These are phyloP conservation scores for Musca domestica DNA, from an alignment of 1,140 invertebrate species.

Conservation along the genomic window DNA sequence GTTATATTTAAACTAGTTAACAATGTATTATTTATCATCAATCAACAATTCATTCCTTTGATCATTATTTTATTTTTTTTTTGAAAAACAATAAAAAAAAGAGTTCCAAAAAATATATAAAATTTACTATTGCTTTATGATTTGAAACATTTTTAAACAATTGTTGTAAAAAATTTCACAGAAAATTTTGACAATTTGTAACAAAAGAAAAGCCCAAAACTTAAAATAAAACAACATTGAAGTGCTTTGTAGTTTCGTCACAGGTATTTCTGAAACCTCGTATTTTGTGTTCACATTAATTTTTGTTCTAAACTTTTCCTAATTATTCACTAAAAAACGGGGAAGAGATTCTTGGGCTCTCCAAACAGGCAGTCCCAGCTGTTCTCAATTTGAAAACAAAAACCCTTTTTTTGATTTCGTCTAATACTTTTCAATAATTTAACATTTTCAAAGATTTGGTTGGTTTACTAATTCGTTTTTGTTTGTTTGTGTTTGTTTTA, in stretches of 20 bases:
- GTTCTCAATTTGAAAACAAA: background rate
- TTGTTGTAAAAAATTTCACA: background rate
- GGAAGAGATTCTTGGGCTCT: too few species aligned
- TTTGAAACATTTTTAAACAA: background rate
- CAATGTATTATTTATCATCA: conserved; percentile 30
- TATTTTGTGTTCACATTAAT: conserved; percentile 31
- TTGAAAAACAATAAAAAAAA: conserved; percentile 2
- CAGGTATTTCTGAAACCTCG: conserved; percentile 52
- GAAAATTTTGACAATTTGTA: background rate
- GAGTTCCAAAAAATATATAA: conserved; percentile 1
- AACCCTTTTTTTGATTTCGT: background rate
- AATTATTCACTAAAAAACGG: too few species aligned
- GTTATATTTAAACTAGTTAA: conserved; percentile 35
- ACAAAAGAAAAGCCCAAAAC: background rate
- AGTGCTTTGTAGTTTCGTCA: conserved; percentile 30
- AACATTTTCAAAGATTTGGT: background rate
- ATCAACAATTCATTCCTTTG: background rate
- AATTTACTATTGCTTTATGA: background rate
- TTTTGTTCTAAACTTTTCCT: conserved; percentile 14
- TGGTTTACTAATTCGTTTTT: conserved; percentile 4
- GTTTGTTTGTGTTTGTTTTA: conserved; percentile 2
- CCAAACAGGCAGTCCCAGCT: too few species aligned
- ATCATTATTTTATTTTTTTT: background rate
- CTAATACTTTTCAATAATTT: background rate
- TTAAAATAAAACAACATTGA: conserved; percentile 5